Evolutionary conservation across 2,888 invertebrate genomes (phyloP), one percentile per base, ranked within the genome.

Genomic region (Hirtodrosophila histrioides): DNA sequence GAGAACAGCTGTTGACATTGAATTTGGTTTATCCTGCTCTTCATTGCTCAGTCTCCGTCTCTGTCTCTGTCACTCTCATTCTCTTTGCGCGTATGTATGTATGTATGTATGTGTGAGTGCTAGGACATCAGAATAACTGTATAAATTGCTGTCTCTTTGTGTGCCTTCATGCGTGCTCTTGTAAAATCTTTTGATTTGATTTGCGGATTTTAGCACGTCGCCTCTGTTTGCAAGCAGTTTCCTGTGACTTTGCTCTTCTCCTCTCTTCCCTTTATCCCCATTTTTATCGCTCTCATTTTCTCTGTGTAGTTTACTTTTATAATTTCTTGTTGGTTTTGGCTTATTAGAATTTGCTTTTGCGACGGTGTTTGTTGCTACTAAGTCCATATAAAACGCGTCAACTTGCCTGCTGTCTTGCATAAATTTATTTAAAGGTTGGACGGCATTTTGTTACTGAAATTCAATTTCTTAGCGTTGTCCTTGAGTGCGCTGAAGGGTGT

Each of bases 161-260:
- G 62, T 62, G 76, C 64, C 49, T 65, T 70, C 64, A 72, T 82
- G 79, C 79, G 72, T 67, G 72, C 66, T 75, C 78, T 73, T 85
- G 77, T 79, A 68, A 79, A 85, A 77, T 85, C 83, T 82, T 82
- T 77, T 85, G 86, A 86, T 82, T 86, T 86, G 73, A 82, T 83
- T 82, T 82, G 72, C 69, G 73, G 69, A 85, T 85, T 70, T 79
- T 51, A 64, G 68, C 76, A 76, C 85, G 78, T 76, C 58, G 63
- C 45, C 62, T 61, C 23, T 65, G 64, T 63, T 61, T 70, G 54
- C 61, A 10, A 37, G 29, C 17, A 29, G 29, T 51, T 49, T 17
- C 2, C 17, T 24, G 24, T 41, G 24, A 39, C 40, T 45, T 50
- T 36, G 37, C 55, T 46, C 27, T 11, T 11, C 36, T 9, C 6